A percentile compares a stretch with the other conserved stretches of the same genome.
These are phyloP conservation scores for Urosaurus nigricauda DNA, from an alignment of 2,797 vertebrate genomes.

Conservation along the genomic window DNA sequence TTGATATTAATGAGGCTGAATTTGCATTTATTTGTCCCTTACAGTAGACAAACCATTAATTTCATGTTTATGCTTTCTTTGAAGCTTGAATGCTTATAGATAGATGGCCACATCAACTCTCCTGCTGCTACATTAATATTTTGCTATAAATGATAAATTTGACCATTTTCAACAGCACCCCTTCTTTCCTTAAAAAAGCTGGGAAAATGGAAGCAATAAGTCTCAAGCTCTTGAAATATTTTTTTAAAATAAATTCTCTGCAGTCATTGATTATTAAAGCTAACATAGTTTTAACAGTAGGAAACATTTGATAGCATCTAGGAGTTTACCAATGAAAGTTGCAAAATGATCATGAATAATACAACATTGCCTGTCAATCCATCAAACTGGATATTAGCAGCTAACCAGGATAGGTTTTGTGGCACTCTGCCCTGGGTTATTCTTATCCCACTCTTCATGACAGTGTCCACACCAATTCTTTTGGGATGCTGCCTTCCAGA, in stretches of 20 bases:
- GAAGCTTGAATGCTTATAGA: slow-evolving; percentile 84
- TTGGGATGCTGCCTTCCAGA: too few relatives aligned
- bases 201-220: slow-evolving; percentile 83
- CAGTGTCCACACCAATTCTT: neutral
- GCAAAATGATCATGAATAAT: slow-evolving; percentile 69
- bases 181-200: slow-evolving; percentile 85
- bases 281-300: slow-evolving; percentile 77
- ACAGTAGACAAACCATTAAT: slow-evolving; percentile 87
- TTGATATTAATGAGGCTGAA: slow-evolving; percentile 86
- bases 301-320: slow-evolving; percentile 73
- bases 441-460: slow-evolving; percentile 14
- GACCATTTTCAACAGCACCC: slow-evolving; percentile 83
- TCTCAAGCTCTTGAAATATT: slow-evolving; percentile 81
- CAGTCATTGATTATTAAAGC: slow-evolving; percentile 82
- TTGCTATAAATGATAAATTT: slow-evolving; percentile 86
- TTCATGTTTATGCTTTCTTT: slow-evolving; percentile 85
- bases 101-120: slow-evolving; percentile 85
- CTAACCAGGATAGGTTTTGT: slow-evolving; percentile 16
- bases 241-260: slow-evolving; percentile 76
- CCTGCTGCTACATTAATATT: slow-evolving; percentile 88
- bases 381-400: slow-evolving; percentile 32
- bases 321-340: slow-evolving; percentile 68
- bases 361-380: slow-evolving; percentile 41
- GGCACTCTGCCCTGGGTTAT: slow-evolving; percentile 30
- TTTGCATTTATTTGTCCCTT: slow-evolving; percentile 88